These are phyloP conservation scores for Clamator glandarius DNA, from an alignment of 2,797 vertebrate species.

Conservation along the genomic window DNA sequence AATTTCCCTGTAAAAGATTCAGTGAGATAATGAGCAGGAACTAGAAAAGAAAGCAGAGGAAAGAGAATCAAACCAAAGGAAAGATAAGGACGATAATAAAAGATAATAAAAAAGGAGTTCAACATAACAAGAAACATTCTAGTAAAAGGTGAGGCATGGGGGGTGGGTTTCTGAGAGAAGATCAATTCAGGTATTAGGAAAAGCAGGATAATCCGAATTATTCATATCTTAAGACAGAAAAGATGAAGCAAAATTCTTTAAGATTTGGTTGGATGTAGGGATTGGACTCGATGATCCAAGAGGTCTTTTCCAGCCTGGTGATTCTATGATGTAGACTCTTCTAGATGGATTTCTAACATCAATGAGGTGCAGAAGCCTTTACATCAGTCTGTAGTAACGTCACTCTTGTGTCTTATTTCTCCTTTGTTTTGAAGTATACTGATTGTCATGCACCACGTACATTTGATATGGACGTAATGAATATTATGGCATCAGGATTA, in stretches of 20 bases:
- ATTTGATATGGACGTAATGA: not conserved
- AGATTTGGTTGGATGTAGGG: not conserved
- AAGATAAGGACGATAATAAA: not conserved
- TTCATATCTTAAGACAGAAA: not conserved
- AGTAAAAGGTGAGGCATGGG: not conserved
- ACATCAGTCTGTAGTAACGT: accelerated
- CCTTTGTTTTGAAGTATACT: not conserved
- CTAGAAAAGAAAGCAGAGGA: not conserved
- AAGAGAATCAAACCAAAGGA: not conserved
- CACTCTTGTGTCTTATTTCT: not conserved
- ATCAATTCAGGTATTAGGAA: not conserved
- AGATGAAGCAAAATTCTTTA: not conserved
- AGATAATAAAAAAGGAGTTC: not conserved
- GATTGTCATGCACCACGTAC: accelerated
- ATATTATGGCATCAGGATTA: not conserved
- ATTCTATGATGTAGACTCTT: too few species aligned
- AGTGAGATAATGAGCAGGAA: not conserved
- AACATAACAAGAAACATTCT: not conserved
- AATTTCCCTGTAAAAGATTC: not conserved
- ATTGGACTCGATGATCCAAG: too few species aligned
- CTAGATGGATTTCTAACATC: not conserved
- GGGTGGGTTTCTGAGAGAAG: not conserved
- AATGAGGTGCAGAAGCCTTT: not conserved
- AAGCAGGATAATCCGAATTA: not conserved
- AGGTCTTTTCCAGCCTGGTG: too few species aligned